Percentiles rank a stretch among this genome's conserved stretches.
These are phyloP conservation scores for Onychostoma macrolepis DNA, from an alignment of 2,113 vertebrate genomes.

Conservation along the genomic window DNA sequence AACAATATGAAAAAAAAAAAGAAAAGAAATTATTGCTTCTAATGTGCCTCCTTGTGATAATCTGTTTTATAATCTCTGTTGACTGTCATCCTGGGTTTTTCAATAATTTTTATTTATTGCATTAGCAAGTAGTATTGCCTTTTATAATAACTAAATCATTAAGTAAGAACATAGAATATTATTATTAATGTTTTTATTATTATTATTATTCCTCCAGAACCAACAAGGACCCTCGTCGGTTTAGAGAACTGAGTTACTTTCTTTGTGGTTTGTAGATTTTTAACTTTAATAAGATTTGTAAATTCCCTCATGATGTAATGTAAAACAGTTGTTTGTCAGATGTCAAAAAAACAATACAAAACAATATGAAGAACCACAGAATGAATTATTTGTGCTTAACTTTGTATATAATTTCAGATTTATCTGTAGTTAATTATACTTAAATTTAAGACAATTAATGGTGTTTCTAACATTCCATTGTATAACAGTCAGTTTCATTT, in stretches of 20 bases:
- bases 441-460: neutral
- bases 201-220: neutral
- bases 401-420: neutral
- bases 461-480: neutral
- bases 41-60: slow-evolving; percentile 5
- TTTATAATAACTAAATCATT: neutral
- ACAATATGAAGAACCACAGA: too few species aligned
- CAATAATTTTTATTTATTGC: neutral
- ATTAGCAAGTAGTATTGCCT: neutral
- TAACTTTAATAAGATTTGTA: neutral
- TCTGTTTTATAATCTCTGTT: neutral
- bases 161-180: neutral
- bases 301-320: neutral
- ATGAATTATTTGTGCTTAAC: neutral
- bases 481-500: neutral
- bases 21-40: neutral
- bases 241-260: neutral
- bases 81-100: neutral
- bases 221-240: neutral
- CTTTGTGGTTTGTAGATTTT: neutral
- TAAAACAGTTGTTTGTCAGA: neutral
- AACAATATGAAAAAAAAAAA: slow-evolving; percentile 28
- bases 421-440: neutral
- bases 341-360: neutral
- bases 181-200: neutral